A percentile compares a stretch with the other conserved stretches of the same genome.
These are phyloP conservation scores for Syngnathus acus DNA, from an alignment of 2,797 vertebrate species.

Conservation along the genomic window DNA sequence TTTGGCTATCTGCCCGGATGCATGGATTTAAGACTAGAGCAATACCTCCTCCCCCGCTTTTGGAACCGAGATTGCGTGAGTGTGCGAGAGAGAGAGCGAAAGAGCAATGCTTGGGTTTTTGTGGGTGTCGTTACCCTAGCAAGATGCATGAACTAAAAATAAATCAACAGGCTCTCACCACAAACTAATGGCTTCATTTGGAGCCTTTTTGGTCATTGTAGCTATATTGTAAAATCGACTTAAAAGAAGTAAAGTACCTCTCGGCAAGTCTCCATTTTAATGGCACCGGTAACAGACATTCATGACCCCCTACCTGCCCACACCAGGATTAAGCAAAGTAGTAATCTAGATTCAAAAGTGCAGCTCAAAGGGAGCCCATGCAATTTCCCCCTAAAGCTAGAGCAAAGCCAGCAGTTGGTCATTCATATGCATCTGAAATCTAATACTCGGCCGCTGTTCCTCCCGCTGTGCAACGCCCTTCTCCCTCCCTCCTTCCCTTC, in stretches of 20 bases:
- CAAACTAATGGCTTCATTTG: conserved; percentile 1
- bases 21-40: conserved; percentile 55
- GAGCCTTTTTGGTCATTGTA: background rate
- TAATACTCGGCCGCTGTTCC: conserved; percentile 68
- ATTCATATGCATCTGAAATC: conserved; percentile 78
- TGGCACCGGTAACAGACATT: conserved; percentile 56
- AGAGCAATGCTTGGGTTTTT: conserved; percentile 4
- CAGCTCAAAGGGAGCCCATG: conserved; percentile 60
- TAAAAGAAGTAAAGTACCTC: conserved; percentile 10
- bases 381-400: conserved; percentile 62
- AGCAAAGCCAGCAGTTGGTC: conserved; percentile 66
- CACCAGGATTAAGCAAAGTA: conserved; percentile 54
- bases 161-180: background rate
- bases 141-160: conserved; percentile 9
- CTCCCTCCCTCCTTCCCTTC: conserved; percentile 59
- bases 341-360: conserved; percentile 65
- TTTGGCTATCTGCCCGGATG: conserved; percentile 62
- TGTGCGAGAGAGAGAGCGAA: conserved; percentile 10
- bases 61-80: background rate
- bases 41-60: conserved; percentile 16
- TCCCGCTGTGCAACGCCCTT: conserved; percentile 41
- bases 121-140: background rate
- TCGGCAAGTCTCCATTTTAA: conserved; percentile 50
- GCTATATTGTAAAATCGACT: background rate
- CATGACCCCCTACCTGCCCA: conserved; percentile 51